Base-by-base conservation (phyloP, 2,888 invertebrate genomes). In the Ornithoptera alexandrae region DNA sequence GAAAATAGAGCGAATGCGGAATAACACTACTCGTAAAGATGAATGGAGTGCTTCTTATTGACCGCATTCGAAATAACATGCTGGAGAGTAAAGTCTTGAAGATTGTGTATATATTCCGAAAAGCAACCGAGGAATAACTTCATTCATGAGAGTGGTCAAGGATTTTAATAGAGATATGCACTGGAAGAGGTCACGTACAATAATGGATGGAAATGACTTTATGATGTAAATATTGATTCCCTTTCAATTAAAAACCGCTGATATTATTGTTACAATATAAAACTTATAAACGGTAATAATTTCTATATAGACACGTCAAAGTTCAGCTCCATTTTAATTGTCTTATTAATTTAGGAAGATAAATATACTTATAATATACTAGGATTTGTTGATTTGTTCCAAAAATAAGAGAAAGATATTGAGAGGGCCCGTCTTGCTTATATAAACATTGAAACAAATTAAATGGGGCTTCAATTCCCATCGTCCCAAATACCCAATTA, bases 1-100 rank as follows among this genome's bases (percentile, higher is more conserved):
- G 66, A 66, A 66, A 66, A 66, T 66, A 60, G 66, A 66, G 50
- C 66, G 60, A 66, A 66, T 66, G 66, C 60, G 66, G 59, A 66
- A 66, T 60, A 66, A 66, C 60, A 60, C 50, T 24, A 62, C 50
- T 66, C 60, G 60, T 66, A 24, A 60, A 46, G 66, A 66, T 66
- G 66, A 66, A 66, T 66, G 36, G 66, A 60, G 62, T 50, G 66
- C 50, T 60, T 66, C 66, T 66, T 66, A 66, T 66, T 66, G 66
- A 66, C 66, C 59, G 66, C 66, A 66, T 60, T 66, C 24, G 66
- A 42, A 66, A 66, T 50, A 65, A 66, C 50, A 60, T 12, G 30
- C 30, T 50, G 24, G 50, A 60, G 60, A 59, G 50, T 46, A 66
- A 66, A 59, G 65, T 30, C 24, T 5, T 18, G 1, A 46, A 10